A percentile compares a stretch with the other conserved stretches of the same genome.
Evolutionary conservation across 2,113 vertebrate genomes (phyloP).

Genomic region (Tragelaphus scriptus): DNA sequence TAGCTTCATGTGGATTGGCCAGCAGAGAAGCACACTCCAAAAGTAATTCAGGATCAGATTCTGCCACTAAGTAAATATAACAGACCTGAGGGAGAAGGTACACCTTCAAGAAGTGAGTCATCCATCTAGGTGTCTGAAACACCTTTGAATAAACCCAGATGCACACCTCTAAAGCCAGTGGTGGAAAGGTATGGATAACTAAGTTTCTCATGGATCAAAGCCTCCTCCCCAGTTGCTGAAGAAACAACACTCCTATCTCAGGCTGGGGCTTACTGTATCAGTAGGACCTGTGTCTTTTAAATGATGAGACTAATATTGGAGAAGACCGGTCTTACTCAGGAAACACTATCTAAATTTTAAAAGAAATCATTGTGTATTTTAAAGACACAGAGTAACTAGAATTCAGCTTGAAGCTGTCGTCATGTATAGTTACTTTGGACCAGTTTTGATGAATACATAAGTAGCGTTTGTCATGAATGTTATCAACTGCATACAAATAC

Average conservation of each 20-base stretch:
- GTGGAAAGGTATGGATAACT: neutral
- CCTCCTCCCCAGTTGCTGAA: neutral
- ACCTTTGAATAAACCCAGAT: neutral
- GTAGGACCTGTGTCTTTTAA: neutral
- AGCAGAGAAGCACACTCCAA: neutral
- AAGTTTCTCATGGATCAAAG: neutral
- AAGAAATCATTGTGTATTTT: neutral
- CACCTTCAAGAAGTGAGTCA: neutral
- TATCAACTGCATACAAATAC: constrained; percentile 37
- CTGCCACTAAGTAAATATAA: neutral
- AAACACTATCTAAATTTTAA: neutral
- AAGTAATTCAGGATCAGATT: neutral
- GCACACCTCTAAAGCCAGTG: neutral
- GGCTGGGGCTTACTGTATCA: neutral
- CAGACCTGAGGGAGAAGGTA: neutral
- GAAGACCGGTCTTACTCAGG: neutral
- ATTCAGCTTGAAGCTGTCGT: constrained; percentile 29
- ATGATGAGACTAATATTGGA: neutral
- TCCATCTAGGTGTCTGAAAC: neutral
- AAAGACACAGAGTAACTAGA: neutral
- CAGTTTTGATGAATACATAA: constrained; percentile 11
- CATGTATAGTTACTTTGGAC: neutral
- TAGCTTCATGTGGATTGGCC: neutral
- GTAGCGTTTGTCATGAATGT: constrained; percentile 29
- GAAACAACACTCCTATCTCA: neutral